phyloP scores from a whole-genome alignment of 2,888 invertebrate species.

The Ectemnius lituratus region DNA sequence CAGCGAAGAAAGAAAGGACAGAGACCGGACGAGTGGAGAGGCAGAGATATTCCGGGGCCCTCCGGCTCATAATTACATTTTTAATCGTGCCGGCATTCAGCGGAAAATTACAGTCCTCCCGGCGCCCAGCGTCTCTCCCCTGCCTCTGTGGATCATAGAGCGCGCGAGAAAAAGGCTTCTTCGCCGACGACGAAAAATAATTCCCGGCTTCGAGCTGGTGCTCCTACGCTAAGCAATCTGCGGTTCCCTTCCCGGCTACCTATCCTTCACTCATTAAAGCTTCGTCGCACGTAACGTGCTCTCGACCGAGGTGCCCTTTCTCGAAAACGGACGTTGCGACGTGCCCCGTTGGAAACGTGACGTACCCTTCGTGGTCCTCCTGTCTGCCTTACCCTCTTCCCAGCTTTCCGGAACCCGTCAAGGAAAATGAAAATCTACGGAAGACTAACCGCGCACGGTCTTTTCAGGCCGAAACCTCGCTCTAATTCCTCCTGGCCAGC shows the following conservation, averaged over 20 bases:
- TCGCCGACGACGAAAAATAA: constrained; percentile 1
- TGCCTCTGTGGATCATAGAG: not conserved
- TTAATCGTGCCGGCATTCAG: constrained; percentile 5
- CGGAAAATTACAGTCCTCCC: constrained; percentile 3
- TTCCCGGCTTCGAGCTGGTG: constrained; percentile 1
- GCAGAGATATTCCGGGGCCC: constrained; percentile 3
- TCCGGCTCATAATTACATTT: constrained; percentile 9
- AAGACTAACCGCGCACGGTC: constrained; percentile 34
- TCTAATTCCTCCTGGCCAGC: constrained; percentile 30
- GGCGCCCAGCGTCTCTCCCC: not conserved
- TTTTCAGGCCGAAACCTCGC: constrained; percentile 33
- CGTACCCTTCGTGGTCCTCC: not conserved
- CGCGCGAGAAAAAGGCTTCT: constrained; percentile 1
- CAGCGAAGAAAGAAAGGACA: not conserved
- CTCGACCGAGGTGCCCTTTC: constrained; percentile 15
- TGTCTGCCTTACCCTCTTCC: not conserved
- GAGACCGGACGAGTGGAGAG: not conserved
- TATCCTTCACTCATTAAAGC: constrained; percentile 38
- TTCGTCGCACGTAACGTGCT: constrained; percentile 25
- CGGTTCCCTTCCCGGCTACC: constrained; percentile 27
- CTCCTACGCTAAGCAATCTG: not conserved
- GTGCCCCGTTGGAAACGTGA: constrained; percentile 29
- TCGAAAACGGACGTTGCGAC: constrained; percentile 33
- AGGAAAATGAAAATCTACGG: constrained; percentile 45
- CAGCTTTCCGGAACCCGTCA: not conserved